Evolutionary conservation across 1,140 invertebrate genomes (phyloP), one percentile per base, ranked within the genome.

Genomic region (Bombyx mori): DNA sequence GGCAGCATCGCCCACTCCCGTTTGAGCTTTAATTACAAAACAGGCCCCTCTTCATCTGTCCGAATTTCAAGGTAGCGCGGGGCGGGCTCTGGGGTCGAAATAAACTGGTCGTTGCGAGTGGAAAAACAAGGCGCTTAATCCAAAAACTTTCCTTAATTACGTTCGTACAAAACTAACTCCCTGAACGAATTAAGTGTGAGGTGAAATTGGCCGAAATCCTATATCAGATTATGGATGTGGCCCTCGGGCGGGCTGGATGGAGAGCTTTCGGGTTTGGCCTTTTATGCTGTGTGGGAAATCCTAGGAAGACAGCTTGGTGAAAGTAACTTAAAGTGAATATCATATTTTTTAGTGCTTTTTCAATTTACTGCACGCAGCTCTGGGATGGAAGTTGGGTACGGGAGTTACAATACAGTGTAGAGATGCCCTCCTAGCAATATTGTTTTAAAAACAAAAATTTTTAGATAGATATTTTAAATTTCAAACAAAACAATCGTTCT

Each of bases 71-170:
- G n/a, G 7, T 59, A 53, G 65, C 63, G 65, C 56, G 63, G 51
- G 54, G 56, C 7, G 63, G 67, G 18, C 63, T 74, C 66, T 26
- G n/a, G 52, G 26, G 26, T 35, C 26, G 26, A 1, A 35, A 3
- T 66, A 66, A n/a, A 55, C 47, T 74, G 78, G 77, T 48, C 55
- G 54, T 52, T 62, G 45, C 62, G 62, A 66, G 68, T 75, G 70
- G 77, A 79, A 84, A 84, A 84, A 82, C 79, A 74, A 69, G 67
- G 64, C 61, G 63, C 66, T 74, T 84, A 84, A 84, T 84, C 75
- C 73, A 71, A 82, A 84, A 84, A 84, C 68, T 84, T 83, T 77
- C 75, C 77, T 77, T 84, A 84, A 84, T 84, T 82, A 84, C 72
- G 68, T 80, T 74, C 67, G 68, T 77, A 73, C 66, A 66, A 75